Base-by-base conservation (phyloP, 2,888 invertebrate genomes). In the Parnassius apollo region DNA sequence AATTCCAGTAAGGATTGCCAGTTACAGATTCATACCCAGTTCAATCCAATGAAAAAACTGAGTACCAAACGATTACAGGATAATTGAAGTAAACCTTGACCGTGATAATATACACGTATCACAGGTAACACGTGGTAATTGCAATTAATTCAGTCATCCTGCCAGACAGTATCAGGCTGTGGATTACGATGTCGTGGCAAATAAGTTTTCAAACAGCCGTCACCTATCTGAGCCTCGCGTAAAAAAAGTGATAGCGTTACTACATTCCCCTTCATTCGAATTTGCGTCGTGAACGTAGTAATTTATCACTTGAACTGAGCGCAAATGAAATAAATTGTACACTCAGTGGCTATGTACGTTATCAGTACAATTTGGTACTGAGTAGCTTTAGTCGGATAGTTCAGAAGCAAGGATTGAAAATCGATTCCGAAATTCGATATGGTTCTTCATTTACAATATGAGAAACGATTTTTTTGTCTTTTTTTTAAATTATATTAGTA, bases 271-370 rank as follows among this genome's bases (percentile, higher is more conserved):
- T 85, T 82, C 78, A 76, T 81, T 83, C 81, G 81, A 88, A 88
- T 88, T 88, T 86, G 88, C 88, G 87, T 88, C 78, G 86, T 80
- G 83, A 79, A 76, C 75, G 73, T 69, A 73, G 84, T 88, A 90
- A 91, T 91, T 91, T 91, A 90, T 88, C 90, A 91, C 90, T 91
- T 90, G 89, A 83, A 80, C 83, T 78, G 81, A 74, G 74, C 77
- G 76, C 75, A 44, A 60, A 49, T 49, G 57, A 57, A 44, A 64
- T 57, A 60, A 59, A 57, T 64, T 57, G 63, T 57, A 51, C 59
- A 45, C 53, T 60, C 59, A 52, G 50, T 51, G 50, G 45, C 50
- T 51, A 9, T 4, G 12, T 13, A 13, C 13, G 7, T 13, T 49
- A 49, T 49, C 8, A 1, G 9, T 12, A 49, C 18, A 49, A 13